phyloP scores from a whole-genome alignment of 23 tunicate genomes.

The Oikopleura dioica region DNA sequence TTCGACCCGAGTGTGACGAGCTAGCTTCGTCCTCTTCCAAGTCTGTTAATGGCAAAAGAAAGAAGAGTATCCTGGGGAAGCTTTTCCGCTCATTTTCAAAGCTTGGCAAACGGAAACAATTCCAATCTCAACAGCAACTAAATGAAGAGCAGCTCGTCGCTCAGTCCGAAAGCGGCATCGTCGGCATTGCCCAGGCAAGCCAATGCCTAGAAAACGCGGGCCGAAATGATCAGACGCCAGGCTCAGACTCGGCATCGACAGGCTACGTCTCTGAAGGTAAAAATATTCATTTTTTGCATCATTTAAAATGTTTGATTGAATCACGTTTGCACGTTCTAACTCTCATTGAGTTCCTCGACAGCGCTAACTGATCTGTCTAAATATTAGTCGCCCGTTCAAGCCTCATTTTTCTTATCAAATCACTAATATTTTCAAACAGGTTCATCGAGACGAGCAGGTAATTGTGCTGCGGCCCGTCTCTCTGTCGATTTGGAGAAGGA shows the following conservation, averaged over 20 bases:
- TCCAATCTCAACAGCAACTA: neutral
- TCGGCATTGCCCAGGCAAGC: neutral
- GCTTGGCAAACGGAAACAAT: conserved; percentile 4
- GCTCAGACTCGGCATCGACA: conserved; percentile 7
- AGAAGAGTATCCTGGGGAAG: neutral
- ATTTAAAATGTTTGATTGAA: too few species aligned
- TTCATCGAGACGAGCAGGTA: neutral
- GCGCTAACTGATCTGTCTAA: too few species aligned
- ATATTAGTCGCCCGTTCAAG: too few species aligned
- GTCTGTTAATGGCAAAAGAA: neutral
- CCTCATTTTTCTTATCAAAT: too few species aligned
- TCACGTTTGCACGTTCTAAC: too few species aligned
- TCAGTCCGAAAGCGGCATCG: neutral
- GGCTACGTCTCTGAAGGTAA: conserved; percentile 10
- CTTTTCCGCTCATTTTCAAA: neutral
- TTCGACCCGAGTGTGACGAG: neutral
- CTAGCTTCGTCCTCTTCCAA: neutral
- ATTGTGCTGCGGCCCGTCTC: neutral
- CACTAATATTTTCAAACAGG: too few species aligned
- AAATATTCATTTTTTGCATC: too few species aligned
- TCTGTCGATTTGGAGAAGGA: neutral
- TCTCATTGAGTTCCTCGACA: too few species aligned
- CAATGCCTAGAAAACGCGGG: neutral
- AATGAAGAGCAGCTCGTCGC: neutral
- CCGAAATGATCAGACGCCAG: neutral